phyloP scores from a whole-genome alignment of 2,888 invertebrate genomes.

The Flexamia atlantica region DNA sequence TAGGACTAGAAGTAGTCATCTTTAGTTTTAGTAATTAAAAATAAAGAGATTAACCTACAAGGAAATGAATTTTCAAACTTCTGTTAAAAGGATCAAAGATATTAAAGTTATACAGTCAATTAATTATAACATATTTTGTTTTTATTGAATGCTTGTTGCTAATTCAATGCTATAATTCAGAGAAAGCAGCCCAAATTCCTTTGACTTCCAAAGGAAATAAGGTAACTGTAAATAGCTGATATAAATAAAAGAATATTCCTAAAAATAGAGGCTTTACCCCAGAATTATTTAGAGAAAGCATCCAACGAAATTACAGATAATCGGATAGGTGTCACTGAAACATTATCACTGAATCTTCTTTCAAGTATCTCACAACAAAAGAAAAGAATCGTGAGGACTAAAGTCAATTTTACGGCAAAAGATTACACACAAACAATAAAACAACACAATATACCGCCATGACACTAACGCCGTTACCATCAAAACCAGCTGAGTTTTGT shows the following conservation, averaged over 20 bases:
- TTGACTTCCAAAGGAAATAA: background rate
- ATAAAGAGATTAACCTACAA: no score
- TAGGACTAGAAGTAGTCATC: no score
- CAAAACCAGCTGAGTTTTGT: conserved; percentile 49
- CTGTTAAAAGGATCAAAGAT: no score
- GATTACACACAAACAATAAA: background rate
- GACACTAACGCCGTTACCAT: conserved; percentile 44
- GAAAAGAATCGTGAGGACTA: background rate
- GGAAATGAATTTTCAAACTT: no score
- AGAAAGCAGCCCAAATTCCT: background rate
- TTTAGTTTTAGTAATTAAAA: no score
- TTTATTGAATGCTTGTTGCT: no score
- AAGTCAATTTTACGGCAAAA: background rate
- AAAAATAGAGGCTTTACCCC: background rate
- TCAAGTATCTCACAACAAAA: background rate
- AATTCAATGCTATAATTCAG: no score
- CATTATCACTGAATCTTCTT: background rate
- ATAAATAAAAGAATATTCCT: background rate
- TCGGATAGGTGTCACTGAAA: background rate
- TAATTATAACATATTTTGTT: no score
- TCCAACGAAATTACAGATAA: background rate
- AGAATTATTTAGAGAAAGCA: background rate
- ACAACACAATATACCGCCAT: conserved; percentile 51
- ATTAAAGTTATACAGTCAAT: no score
- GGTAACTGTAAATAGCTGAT: conserved; percentile 27